Base-by-base conservation (phyloP, 2,797 vertebrate genomes). In the Mormyrus proboscirostris region DNA sequence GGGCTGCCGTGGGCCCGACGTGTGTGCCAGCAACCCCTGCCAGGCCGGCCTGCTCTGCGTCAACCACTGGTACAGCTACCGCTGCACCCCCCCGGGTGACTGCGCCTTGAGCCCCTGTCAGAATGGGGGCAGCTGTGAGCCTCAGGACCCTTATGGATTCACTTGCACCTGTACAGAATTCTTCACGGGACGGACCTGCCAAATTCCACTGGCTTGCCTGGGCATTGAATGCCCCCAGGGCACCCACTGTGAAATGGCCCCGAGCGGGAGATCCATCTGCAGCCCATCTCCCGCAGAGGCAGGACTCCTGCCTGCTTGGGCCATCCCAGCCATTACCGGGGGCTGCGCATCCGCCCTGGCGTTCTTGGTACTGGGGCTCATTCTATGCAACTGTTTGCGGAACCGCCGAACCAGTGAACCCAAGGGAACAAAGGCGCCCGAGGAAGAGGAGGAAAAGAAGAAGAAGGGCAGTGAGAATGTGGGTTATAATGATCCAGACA, bases 401-500 rank as follows among this genome's bases (percentile, higher is more conserved):
- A 96, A 94, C 0, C 96, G 95, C 91, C 93, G 96, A 92, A 93
- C 96, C 0, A 97, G 96, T 92, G 94, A 93, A 88, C 96, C 96
- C 1, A 97, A 98, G 85, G 96, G 96, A 57, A 97, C 98, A 91
- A 98, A 98, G 95, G 98, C 97, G 89, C 96, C 95, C 0, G 98
- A 98, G 94, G 97, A 99, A 92, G 51, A 33, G 16, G 49, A 97
- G 91, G 96, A 96, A 88, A 99, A 98, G 94, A 97, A 97, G 95
- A 99, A 99, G 89, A 99, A 99, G 92, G 99, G 99, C 0, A 99
- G 98, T 0, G 98, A 99, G 93, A 99, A 99, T 0, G 98, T 98
- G 47, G 99, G 98, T 0, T 99, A 99, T 0, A 98, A 99, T 44
- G 98, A 99, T 90, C 98, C 97, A 0, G 99, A 99, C 92, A 97